Conservation (phyloP, 2,888 invertebrate species). For the Limnephilus lunatus region DNA sequence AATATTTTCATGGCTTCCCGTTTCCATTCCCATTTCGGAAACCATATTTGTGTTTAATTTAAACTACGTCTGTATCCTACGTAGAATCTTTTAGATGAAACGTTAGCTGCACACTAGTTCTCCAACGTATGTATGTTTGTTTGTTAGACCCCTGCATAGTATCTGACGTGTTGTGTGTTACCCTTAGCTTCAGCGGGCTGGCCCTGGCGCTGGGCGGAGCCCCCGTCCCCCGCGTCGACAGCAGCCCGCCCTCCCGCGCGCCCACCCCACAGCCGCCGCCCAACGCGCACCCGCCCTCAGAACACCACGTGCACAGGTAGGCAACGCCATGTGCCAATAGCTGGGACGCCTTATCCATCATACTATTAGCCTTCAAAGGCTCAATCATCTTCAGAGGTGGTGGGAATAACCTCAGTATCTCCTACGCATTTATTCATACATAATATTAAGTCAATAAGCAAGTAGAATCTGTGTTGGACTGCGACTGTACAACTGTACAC, state of each 20-base stretch:
- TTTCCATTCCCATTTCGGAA: not conserved
- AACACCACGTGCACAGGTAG: constrained; percentile 77
- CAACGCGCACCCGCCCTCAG: constrained; percentile 74
- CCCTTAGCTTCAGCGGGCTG: constrained; percentile 78
- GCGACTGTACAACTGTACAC: not conserved
- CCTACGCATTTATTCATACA: not conserved
- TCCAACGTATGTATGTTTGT: not conserved
- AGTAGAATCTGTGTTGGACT: not conserved
- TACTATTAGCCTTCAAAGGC: not conserved
- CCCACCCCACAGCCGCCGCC: constrained; percentile 72
- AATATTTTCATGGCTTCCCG: not conserved
- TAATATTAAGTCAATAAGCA: not conserved
- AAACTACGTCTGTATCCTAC: not conserved
- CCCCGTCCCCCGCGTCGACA: constrained; percentile 70
- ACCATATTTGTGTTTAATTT: not conserved
- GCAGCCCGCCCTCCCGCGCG: constrained; percentile 69
- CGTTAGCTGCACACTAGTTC: not conserved
- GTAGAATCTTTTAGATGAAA: not conserved
- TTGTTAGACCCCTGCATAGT: constrained; percentile 68
- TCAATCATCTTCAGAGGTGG: not conserved
- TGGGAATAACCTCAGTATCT: not conserved
- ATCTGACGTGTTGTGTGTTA: constrained; percentile 73
- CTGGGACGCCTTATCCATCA: constrained; percentile 62
- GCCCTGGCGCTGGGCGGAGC: constrained; percentile 75
- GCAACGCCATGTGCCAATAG: constrained; percentile 68